phyloP scores from a whole-genome alignment of 2,797 vertebrate genomes.

The Pyrocephalus nanus region DNA sequence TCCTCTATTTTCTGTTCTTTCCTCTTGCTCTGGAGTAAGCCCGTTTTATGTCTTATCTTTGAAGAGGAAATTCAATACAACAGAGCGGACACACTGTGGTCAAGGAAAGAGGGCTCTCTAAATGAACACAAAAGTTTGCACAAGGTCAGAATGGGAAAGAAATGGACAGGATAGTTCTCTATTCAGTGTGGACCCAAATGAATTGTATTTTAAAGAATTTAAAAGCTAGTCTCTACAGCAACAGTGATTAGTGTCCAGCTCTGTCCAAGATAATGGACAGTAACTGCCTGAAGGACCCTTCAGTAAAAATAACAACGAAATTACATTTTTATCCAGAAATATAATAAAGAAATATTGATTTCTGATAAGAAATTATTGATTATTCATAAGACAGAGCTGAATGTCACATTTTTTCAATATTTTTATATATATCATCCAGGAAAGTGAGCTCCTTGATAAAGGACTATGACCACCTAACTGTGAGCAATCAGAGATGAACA shows the following conservation, averaged over 20 bases:
- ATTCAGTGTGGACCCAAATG: background rate
- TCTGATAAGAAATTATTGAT: background rate
- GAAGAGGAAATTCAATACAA: background rate
- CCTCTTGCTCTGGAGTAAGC: background rate
- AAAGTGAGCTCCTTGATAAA: conserved; percentile 39
- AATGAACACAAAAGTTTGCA: background rate
- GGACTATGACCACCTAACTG: background rate
- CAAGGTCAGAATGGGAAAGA: background rate
- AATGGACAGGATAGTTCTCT: background rate
- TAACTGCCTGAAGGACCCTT: background rate
- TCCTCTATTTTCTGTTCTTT: conserved; percentile 20
- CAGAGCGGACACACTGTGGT: background rate
- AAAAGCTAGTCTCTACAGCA: background rate
- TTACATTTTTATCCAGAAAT: background rate
- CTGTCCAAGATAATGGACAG: background rate
- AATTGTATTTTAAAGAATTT: background rate
- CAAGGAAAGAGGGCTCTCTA: background rate
- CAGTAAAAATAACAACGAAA: background rate
- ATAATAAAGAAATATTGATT: conserved; percentile 55
- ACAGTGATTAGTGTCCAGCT: background rate
- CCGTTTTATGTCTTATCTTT: background rate
- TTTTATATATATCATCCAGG: conserved; percentile 10
- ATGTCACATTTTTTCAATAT: background rate
- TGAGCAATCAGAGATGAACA: background rate
- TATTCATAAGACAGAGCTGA: background rate